Evolutionary conservation across 2,888 invertebrate species (phyloP), one percentile per base, ranked within the genome.

Genomic region (Esperia sulphurella): DNA sequence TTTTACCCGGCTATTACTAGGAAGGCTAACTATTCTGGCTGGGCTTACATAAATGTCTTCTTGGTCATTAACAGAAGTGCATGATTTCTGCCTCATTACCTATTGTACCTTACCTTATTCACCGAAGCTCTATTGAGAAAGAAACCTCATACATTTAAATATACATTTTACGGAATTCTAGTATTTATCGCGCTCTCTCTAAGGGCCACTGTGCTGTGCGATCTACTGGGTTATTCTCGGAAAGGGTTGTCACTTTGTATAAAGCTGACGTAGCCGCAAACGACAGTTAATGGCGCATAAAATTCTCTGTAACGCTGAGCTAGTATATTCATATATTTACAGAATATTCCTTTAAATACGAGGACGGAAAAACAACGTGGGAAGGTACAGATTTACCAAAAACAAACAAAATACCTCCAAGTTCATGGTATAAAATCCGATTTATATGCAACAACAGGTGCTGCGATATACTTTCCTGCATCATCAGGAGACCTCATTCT

Each of bases 221-320:
- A 53, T 54, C 53, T 58, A 51, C 49, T 53, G 47, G 51, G 63
- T 54, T 58, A 64, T 61, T 66, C 65, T 63, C 60, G 60, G 64
- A 71, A 79, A 81, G 79, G 77, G 76, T 81, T 83, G 80, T 81
- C 83, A 82, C 74, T 80, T 79, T 78, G 72, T 81, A 76, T 78
- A 79, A 82, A 74, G 81, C 79, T 79, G 79, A 83, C 76, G 74
- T 73, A 62, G 71, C 76, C 80, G 72, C 79, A 79, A 82, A 79
- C 77, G 78, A 76, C 77, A 79, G 77, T 77, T 81, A 83, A 84
- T 84, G 83, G 79, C 71, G 80, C 79, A 81, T 84, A 79, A 82
- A 84, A 83, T 84, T 81, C 75, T 59, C 69, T 75, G 75, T 72
- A 76, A 77, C 70, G 70, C 72, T 67, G 68, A 74, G 68, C 66